These are phyloP conservation scores for Camptogramma bilineatum DNA, from an alignment of 2,888 invertebrate species.

Conservation along the genomic window DNA sequence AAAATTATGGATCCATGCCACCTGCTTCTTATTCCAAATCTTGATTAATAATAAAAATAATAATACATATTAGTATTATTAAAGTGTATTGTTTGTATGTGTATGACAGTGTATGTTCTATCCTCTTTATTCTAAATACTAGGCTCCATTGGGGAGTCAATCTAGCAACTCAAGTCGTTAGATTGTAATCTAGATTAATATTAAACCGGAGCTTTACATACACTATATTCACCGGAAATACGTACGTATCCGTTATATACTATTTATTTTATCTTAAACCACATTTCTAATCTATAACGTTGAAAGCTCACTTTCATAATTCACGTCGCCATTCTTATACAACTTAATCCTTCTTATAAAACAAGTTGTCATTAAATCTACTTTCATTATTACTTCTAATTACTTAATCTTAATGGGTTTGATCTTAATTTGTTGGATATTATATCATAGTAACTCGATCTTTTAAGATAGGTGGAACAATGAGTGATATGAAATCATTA, in stretches of 20 bases:
- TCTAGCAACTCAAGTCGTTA: not conserved
- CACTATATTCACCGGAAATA: conserved; percentile 9
- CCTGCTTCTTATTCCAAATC: not conserved
- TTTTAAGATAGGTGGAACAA: conserved; percentile 52
- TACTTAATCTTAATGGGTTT: conserved; percentile 40
- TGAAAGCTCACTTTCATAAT: conserved; percentile 13
- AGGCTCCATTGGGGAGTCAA: not conserved
- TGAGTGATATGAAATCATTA: conserved; percentile 37
- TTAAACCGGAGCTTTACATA: not conserved
- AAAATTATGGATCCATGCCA: not conserved
- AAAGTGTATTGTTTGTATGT: no score
- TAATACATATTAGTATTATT: no score
- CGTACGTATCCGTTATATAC: conserved; percentile 3
- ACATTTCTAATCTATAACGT: conserved; percentile 13
- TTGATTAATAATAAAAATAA: no score
- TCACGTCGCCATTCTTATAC: conserved; percentile 5
- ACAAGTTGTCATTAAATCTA: conserved; percentile 19
- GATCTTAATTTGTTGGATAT: conserved; percentile 40
- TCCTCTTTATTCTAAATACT: not conserved
- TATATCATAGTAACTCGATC: conserved; percentile 48
- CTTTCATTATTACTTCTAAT: conserved; percentile 38
- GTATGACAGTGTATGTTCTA: no score
- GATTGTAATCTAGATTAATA: conserved; percentile 2
- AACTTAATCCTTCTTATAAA: conserved; percentile 11
- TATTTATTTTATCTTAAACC: not conserved